These are phyloP conservation scores for Halcyon senegalensis DNA, from an alignment of 2,113 vertebrate species.

Conservation along the genomic window DNA sequence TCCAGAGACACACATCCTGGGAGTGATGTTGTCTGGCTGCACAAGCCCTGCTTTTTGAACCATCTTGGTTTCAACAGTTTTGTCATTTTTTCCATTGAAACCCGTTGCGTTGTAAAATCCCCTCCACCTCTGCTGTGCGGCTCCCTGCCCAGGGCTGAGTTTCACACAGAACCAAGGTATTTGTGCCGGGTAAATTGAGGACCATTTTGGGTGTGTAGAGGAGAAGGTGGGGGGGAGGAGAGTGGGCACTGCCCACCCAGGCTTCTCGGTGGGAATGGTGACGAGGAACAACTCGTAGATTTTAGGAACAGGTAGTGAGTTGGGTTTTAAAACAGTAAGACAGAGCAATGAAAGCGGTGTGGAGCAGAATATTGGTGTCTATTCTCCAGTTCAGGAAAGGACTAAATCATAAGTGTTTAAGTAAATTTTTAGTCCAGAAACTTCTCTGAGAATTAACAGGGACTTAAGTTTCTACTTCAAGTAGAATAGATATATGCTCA, in stretches of 20 bases:
- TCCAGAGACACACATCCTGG: background rate
- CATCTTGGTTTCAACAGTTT: background rate
- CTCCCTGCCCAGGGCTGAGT: background rate
- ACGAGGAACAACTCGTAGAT: background rate
- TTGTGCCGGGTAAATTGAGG: background rate
- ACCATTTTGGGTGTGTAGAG: background rate
- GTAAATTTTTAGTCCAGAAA: background rate
- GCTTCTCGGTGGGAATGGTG: rapidly evolving
- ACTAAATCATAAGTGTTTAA: background rate
- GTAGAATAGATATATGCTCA: background rate
- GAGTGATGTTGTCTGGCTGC: background rate
- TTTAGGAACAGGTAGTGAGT: no score
- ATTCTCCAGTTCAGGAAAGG: background rate
- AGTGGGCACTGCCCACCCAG: background rate
- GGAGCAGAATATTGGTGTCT: background rate
- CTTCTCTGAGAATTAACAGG: rapidly evolving
- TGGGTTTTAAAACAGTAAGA: background rate
- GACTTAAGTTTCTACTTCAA: background rate
- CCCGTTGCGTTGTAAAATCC: background rate
- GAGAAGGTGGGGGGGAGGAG: background rate
- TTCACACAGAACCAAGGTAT: rapidly evolving
- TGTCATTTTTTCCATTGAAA: background rate
- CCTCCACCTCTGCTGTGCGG: background rate
- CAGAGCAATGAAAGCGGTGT: background rate
- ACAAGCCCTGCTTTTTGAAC: background rate